Conservation (phyloP, 2,888 invertebrate species). For the Steinernema carpocapsae region DNA sequence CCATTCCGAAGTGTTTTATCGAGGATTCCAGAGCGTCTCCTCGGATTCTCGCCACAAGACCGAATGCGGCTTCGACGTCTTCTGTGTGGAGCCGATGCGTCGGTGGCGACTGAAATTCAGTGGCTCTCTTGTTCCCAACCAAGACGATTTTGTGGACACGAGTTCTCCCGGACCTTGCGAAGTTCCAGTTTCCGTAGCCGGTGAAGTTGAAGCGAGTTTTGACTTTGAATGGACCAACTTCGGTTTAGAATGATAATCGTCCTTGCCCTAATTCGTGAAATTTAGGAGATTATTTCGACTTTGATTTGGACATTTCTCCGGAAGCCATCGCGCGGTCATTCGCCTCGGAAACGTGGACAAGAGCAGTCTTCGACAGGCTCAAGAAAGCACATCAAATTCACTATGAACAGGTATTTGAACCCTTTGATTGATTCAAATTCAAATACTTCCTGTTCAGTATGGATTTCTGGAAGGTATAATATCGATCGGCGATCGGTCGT, state of each 20-base stretch:
- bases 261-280: slow-evolving; percentile 15
- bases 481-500: slow-evolving; percentile 41
- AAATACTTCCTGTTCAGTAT: slow-evolving; percentile 45
- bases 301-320: slow-evolving; percentile 78
- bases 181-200: neutral
- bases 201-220: slow-evolving; percentile 32
- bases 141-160: slow-evolving; percentile 24
- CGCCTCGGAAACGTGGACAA: slow-evolving; percentile 79
- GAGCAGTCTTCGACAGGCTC: slow-evolving; percentile 76
- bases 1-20: too few relatives aligned
- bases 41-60: slow-evolving; percentile 71
- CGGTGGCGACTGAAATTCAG: slow-evolving; percentile 78
- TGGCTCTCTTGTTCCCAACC: slow-evolving; percentile 74
- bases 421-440: neutral
- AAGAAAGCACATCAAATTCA: slow-evolving; percentile 82
- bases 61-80: slow-evolving; percentile 78
- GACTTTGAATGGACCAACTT: slow-evolving; percentile 40
- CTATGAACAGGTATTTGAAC: slow-evolving; percentile 77
- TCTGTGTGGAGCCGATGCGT: slow-evolving; percentile 78
- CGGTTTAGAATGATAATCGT: too few relatives aligned
- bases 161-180: slow-evolving; percentile 6
- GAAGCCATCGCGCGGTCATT: slow-evolving; percentile 78
- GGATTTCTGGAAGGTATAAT: slow-evolving; percentile 53
- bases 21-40: slow-evolving; percentile 52
- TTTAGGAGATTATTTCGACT: slow-evolving; percentile 76